Percentiles rank a stretch among this genome's conserved stretches.
Evolutionary conservation across 2,888 invertebrate species (phyloP).

Genomic region (Megaustenia siamemsis): DNA sequence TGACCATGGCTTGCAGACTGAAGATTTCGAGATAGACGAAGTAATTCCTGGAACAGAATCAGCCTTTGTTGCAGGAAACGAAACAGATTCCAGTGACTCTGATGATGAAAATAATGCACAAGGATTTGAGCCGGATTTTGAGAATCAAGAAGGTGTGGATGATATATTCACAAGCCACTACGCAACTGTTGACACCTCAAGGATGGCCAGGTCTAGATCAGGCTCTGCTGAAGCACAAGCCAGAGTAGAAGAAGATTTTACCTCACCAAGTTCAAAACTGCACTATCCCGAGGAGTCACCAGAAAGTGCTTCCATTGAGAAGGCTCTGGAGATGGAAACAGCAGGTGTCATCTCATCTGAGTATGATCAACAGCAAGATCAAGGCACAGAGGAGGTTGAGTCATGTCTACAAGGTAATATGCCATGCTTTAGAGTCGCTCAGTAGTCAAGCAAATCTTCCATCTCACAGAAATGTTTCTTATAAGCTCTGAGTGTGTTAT

Average conservation of each 20-base stretch:
- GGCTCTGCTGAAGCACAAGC: slow-evolving; percentile 60
- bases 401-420: slow-evolving; percentile 27
- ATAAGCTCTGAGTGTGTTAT: not conserved
- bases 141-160: slow-evolving; percentile 58
- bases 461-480: not conserved
- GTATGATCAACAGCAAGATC: slow-evolving; percentile 12
- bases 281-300: slow-evolving; percentile 59
- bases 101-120: slow-evolving; percentile 52
- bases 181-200: slow-evolving; percentile 60
- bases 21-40: slow-evolving; percentile 72
- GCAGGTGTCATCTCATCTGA: slow-evolving; percentile 24
- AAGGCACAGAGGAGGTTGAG: slow-evolving; percentile 12
- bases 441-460: not conserved
- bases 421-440: not conserved
- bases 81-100: slow-evolving; percentile 22
- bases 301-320: slow-evolving; percentile 58
- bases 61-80: slow-evolving; percentile 63
- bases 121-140: not conserved
- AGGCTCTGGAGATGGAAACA: slow-evolving; percentile 53
- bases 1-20: slow-evolving; percentile 60
- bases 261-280: slow-evolving; percentile 61
- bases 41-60: slow-evolving; percentile 74
- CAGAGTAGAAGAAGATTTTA: slow-evolving; percentile 37
- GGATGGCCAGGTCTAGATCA: slow-evolving; percentile 62
- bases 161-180: slow-evolving; percentile 61